Evolutionary conservation across 2,888 invertebrate species (phyloP), one percentile per base, ranked within the genome.

Genomic region (Apamea sordens): DNA sequence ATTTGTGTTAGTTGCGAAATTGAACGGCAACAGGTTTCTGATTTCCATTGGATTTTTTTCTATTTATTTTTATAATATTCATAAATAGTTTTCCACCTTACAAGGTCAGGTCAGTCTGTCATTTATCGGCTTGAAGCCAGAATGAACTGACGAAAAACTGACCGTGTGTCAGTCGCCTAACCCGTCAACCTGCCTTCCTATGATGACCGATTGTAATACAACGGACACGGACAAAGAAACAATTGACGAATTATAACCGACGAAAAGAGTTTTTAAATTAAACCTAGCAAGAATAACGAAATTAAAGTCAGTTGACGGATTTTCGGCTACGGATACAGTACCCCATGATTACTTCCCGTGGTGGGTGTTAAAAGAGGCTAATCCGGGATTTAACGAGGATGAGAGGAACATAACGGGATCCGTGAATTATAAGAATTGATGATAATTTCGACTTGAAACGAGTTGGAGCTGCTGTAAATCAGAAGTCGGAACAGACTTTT

Each of bases 201-300:
- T 69, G 24, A 0, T 80, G 76, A 79, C 78, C 84, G 71, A 87
- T 86, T 72, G 80, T 56, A 75, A 77, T 78, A 15, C 47, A 73
- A 59, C 47, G 36, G 44, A 65, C 21, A 68, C n/a, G 36, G 18
- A 61, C 53, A 70, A 74, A 81, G 77, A 70, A 83, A 85, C 78
- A 88, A 84, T 76, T 86, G 89, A 83, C 69, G 81, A 80, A 86
- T 85, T 82, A 83, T 68, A 41, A 21, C 68, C 32, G 64, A 76
- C 78, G 65, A 75, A 74, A 76, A 73, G 65, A 85, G 59, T 85
- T 72, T 64, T 69, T 61, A 82, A 83, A 85, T 83, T 70, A 81
- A 47, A 2, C 61, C 53, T 15, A 73, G 10, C 32, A 36, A 61
- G 53, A 56, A 56, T 28, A 32, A 61, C 36, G 53, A 73, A 76